Conservation (phyloP, 2,888 invertebrate species). For the Drosophila planitibia region DNA sequence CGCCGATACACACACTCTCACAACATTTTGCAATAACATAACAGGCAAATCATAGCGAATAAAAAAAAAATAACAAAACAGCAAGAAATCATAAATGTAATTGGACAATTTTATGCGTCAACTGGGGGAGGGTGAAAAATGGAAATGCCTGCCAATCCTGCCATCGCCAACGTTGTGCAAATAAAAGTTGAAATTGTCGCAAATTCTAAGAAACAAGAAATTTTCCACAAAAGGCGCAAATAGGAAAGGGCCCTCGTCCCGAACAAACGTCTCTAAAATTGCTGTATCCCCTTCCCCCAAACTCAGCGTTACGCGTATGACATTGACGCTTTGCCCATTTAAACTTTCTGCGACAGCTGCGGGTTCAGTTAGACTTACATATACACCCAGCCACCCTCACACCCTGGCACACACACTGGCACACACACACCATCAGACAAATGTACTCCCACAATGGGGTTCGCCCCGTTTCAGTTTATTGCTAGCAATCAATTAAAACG, state of each 20-base stretch:
- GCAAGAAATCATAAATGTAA: conserved; percentile 82
- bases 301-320: conserved; percentile 57
- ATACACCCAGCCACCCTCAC: conserved; percentile 8
- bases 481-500: conserved; percentile 80
- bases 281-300: not conserved
- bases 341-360: conserved; percentile 73
- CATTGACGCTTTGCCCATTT: conserved; percentile 74
- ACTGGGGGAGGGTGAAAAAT: conserved; percentile 23
- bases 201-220: conserved; percentile 69
- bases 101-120: conserved; percentile 74
- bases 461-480: conserved; percentile 75
- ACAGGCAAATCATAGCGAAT: conserved; percentile 52
- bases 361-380: conserved; percentile 30
- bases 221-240: conserved; percentile 55
- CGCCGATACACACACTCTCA: conserved; percentile 23
- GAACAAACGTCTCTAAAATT: conserved; percentile 27
- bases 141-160: conserved; percentile 27
- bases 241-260: conserved; percentile 40
- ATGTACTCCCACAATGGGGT: conserved; percentile 41
- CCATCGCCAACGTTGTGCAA: conserved; percentile 39
- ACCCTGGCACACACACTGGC: conserved; percentile 23
- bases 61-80: conserved; percentile 31
- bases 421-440: not conserved
- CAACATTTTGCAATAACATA: conserved; percentile 50
- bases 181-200: conserved; percentile 81